phyloP scores from a whole-genome alignment of 1,140 invertebrate species.

The Dendrolimus kikuchii region DNA sequence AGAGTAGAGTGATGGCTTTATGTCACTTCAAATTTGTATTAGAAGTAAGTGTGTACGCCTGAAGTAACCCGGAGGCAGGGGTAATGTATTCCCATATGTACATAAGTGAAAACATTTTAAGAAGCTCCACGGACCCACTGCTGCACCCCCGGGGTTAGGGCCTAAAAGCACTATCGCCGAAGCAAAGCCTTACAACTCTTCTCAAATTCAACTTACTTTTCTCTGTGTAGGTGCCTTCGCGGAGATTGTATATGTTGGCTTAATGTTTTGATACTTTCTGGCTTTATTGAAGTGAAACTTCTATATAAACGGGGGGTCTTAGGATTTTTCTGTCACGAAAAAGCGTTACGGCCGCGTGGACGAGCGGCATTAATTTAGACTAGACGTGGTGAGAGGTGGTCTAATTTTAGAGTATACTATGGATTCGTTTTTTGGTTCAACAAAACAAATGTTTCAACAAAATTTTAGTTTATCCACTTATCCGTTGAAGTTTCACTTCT shows the following conservation, averaged over 20 bases:
- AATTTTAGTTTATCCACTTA: no score
- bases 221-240: constrained; percentile 51
- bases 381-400: no score
- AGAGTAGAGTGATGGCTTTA: constrained; percentile 63
- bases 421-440: no score
- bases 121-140: constrained; percentile 65
- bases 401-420: no score
- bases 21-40: constrained; percentile 69
- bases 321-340: no score
- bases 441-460: no score
- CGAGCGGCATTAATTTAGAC: no score
- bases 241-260: constrained; percentile 24
- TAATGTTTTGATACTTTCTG: background rate
- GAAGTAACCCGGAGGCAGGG: constrained; percentile 58
- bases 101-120: constrained; percentile 72
- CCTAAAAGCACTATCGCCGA: constrained; percentile 71
- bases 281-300: no score
- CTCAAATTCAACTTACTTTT: constrained; percentile 71
- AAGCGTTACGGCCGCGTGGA: no score
- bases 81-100: constrained; percentile 71
- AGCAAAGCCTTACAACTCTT: constrained; percentile 71
- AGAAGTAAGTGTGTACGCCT: constrained; percentile 62
- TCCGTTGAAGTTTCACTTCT: no score
- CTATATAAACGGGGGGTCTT: no score
- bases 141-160: constrained; percentile 69